phyloP scores from a whole-genome alignment of 1,140 invertebrate species.

The Tetragnatha versicolor region DNA sequence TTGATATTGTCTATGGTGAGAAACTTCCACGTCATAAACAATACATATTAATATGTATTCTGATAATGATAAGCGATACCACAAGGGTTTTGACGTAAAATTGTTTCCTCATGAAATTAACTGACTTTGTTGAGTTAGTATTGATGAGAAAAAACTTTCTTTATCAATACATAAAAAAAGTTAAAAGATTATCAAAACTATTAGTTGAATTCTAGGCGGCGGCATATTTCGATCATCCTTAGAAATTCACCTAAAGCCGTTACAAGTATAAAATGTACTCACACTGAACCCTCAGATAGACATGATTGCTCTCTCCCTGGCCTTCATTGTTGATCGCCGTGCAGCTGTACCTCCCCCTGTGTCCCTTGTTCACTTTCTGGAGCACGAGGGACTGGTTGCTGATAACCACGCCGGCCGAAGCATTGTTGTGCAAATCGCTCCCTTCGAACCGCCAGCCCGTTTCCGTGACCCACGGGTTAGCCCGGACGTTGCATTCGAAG shows the following conservation, averaged over 20 bases:
- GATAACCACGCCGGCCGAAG: slow-evolving; percentile 76
- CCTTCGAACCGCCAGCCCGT: slow-evolving; percentile 82
- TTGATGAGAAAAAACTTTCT: no score
- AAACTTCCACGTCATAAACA: no score
- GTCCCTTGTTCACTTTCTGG: slow-evolving; percentile 70
- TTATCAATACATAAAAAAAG: no score
- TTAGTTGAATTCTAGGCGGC: no score
- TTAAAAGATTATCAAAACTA: no score
- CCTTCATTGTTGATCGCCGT: slow-evolving; percentile 75
- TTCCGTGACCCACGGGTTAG: slow-evolving; percentile 83
- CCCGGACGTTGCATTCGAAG: slow-evolving; percentile 86
- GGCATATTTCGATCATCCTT: no score
- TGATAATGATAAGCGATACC: no score
- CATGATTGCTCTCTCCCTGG: slow-evolving; percentile 57
- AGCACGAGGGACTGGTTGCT: slow-evolving; percentile 83
- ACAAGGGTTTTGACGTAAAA: no score
- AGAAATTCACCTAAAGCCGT: background rate
- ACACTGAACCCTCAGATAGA: slow-evolving; percentile 58
- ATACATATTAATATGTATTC: no score
- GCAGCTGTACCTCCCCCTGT: slow-evolving; percentile 72
- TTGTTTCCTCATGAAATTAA: no score
- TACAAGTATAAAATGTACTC: slow-evolving; percentile 9
- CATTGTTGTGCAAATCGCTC: slow-evolving; percentile 67
- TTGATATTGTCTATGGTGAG: no score
- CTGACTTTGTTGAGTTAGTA: no score